Evolutionary conservation across 2,797 vertebrate genomes (phyloP).

Genomic region (Hafferia zeledoni): DNA sequence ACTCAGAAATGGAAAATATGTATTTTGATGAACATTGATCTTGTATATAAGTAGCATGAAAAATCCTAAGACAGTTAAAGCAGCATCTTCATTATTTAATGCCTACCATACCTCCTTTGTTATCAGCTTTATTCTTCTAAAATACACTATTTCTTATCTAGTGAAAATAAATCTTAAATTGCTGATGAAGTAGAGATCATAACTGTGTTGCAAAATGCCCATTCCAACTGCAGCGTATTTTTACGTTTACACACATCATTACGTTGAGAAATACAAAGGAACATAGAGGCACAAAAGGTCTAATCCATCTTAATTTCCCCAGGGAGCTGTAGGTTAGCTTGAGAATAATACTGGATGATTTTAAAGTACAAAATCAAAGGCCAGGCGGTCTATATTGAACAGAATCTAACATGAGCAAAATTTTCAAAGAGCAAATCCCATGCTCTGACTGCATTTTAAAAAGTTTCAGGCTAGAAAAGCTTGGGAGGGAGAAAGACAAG

Average conservation of each 20-base stretch:
- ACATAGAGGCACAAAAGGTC: slow-evolving; percentile 19
- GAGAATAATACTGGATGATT: not conserved
- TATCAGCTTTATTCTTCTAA: not conserved
- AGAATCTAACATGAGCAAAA: not conserved
- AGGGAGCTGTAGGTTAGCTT: slow-evolving; percentile 6
- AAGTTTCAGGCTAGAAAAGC: not conserved
- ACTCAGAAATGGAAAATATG: not conserved
- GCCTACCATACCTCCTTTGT: not conserved
- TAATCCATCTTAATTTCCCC: slow-evolving; percentile 55
- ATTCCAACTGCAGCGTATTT: slow-evolving; percentile 1
- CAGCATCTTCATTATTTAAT: not conserved
- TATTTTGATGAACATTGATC: not conserved
- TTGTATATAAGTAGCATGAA: not conserved
- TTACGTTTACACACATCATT: slow-evolving; percentile 35
- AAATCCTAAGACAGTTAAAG: not conserved
- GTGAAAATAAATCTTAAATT: slow-evolving; percentile 25
- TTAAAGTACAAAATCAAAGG: slow-evolving; percentile 7
- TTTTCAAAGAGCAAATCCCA: not conserved
- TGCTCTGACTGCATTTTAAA: not conserved
- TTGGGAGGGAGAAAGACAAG: not conserved
- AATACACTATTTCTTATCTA: not conserved
- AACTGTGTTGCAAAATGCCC: not conserved
- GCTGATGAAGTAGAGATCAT: not conserved
- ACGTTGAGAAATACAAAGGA: slow-evolving; percentile 11
- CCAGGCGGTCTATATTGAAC: not conserved